Conservation (phyloP, 2,797 vertebrate species). For the Lagocephalus sceleratus region DNA sequence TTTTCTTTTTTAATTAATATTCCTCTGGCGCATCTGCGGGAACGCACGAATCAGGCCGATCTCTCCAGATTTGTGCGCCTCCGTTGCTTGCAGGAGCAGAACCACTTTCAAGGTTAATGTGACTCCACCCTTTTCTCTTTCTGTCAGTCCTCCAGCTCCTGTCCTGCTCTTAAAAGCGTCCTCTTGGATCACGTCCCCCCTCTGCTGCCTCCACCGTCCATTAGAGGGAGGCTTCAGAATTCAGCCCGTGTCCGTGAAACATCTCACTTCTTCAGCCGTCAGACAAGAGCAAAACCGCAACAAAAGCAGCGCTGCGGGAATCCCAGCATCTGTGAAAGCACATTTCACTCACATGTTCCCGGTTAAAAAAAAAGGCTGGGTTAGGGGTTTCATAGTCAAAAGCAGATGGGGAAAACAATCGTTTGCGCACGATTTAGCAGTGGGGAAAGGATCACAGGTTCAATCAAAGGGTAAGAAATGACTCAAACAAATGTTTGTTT, state of each 20-base stretch:
- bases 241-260: background rate
- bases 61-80: background rate
- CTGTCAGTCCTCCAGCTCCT: background rate
- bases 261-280: background rate
- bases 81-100: background rate
- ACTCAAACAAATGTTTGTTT: no score
- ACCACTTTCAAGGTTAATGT: background rate
- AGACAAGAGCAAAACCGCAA: no score
- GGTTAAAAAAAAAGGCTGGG: no score
- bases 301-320: no score
- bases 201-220: slow-evolving; percentile 1
- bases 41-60: background rate
- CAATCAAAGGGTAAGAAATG: no score
- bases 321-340: no score
- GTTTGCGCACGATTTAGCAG: no score
- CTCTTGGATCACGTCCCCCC: background rate
- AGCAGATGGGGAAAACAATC: no score
- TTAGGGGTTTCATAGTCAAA: no score
- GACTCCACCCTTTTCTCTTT: slow-evolving; percentile 1
- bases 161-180: slow-evolving; percentile 1
- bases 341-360: no score
- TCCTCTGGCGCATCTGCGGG: background rate
- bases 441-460: no score
- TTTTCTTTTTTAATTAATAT: background rate
- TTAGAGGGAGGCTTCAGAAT: background rate